A percentile compares a stretch with the other conserved stretches of the same genome.
Conservation (phyloP, 2,888 invertebrate species). For the Antheraea assamensis region DNA sequence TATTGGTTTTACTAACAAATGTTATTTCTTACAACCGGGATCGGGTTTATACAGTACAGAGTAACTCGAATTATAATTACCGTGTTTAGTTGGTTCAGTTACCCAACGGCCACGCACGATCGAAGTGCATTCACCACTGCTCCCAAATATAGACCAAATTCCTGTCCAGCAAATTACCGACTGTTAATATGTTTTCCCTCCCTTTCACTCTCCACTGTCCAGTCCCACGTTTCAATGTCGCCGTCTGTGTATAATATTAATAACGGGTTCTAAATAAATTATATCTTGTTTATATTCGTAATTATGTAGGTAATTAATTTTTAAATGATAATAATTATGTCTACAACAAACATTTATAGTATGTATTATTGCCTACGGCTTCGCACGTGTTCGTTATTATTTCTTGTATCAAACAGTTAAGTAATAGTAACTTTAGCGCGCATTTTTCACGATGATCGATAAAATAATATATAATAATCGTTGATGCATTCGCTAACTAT, state of each 20-base stretch:
- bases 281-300: background rate
- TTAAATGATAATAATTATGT: too few relatives aligned
- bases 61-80: background rate
- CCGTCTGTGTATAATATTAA: background rate
- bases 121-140: constrained; percentile 26
- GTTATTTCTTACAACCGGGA: background rate
- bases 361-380: too few relatives aligned
- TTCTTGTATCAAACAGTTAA: too few relatives aligned
- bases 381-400: too few relatives aligned
- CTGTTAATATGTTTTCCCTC: constrained; percentile 29
- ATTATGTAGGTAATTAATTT: too few relatives aligned
- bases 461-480: too few relatives aligned
- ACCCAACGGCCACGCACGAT: constrained; percentile 14
- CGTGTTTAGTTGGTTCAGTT: constrained; percentile 3
- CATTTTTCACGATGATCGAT: too few relatives aligned
- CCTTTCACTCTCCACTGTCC: constrained; percentile 14
- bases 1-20: background rate
- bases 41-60: background rate
- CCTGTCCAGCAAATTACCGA: constrained; percentile 39
- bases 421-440: too few relatives aligned
- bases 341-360: too few relatives aligned
- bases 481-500: too few relatives aligned
- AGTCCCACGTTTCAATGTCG: background rate
- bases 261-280: background rate
- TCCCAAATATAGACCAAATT: constrained; percentile 59